Conservation (phyloP, 2,797 vertebrate species). For the Moxostoma hubbsi region DNA sequence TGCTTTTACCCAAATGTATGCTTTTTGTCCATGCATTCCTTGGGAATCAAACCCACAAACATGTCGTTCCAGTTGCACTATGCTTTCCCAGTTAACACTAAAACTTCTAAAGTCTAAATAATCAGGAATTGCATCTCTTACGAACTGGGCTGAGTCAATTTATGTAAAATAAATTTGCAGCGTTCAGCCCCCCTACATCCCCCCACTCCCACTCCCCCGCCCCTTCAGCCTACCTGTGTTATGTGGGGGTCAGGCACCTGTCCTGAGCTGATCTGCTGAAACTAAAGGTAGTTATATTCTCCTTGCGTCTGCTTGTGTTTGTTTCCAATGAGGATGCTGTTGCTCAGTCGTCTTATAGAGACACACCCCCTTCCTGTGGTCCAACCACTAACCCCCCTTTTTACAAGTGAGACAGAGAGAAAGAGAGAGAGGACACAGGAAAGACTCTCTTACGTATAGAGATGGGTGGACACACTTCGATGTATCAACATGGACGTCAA, state of each 20-base stretch:
- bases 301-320: constrained; percentile 66
- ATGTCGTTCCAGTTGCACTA: not conserved
- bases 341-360: constrained; percentile 76
- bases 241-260: constrained; percentile 49
- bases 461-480: constrained; percentile 43
- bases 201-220: constrained; percentile 69
- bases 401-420: constrained; percentile 36
- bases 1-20: too few relatives aligned
- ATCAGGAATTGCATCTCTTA: not conserved
- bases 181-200: not conserved
- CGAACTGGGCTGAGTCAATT: constrained; percentile 4
- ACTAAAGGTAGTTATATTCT: constrained; percentile 47
- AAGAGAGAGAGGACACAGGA: constrained; percentile 25
- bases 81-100: too few relatives aligned
- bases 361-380: constrained; percentile 72
- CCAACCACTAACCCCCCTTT: constrained; percentile 55
- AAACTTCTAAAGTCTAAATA: too few relatives aligned
- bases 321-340: constrained; percentile 70
- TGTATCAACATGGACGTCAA: constrained; percentile 41
- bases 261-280: constrained; percentile 51
- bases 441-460: constrained; percentile 41
- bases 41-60: too few relatives aligned
- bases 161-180: not conserved
- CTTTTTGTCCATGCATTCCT: too few relatives aligned
- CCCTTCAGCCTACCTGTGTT: constrained; percentile 55